These are phyloP conservation scores for Toxotes jaculatrix DNA, from an alignment of 2,113 vertebrate genomes.

Conservation along the genomic window DNA sequence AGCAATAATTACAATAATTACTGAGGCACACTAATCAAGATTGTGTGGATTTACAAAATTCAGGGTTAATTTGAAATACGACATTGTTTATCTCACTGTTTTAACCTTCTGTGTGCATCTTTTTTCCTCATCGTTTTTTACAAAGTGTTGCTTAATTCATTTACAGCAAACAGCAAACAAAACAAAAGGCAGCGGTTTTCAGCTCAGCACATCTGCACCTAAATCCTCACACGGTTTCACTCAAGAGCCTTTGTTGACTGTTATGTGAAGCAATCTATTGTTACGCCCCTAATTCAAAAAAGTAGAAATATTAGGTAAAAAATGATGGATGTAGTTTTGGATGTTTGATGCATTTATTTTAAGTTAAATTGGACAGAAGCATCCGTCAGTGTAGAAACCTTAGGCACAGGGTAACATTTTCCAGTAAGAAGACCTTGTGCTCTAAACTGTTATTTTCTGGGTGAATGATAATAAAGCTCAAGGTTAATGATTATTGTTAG, in stretches of 20 bases:
- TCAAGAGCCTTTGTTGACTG: too few species aligned
- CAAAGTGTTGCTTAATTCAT: too few species aligned
- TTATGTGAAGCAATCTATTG: too few species aligned
- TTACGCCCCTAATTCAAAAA: too few species aligned
- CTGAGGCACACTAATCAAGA: not conserved
- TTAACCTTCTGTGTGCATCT: not conserved
- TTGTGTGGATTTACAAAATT: not conserved
- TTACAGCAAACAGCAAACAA: too few species aligned
- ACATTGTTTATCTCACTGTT: not conserved
- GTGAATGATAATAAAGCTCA: not conserved
- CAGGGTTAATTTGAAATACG: not conserved
- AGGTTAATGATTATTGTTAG: not conserved
- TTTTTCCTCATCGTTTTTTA: not conserved
- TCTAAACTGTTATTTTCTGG: not conserved
- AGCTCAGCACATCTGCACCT: not conserved
- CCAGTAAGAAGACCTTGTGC: not conserved
- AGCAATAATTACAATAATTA: not conserved
- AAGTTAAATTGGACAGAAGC: not conserved
- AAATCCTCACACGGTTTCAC: too few species aligned
- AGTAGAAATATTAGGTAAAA: not conserved
- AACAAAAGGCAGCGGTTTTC: too few species aligned
- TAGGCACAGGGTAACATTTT: not conserved
- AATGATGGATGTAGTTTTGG: not conserved
- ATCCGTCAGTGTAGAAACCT: not conserved
- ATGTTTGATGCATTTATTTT: not conserved